Percentiles rank a stretch among this genome's conserved stretches.
Conservation (phyloP, 1,140 invertebrate species). For the Drosophila eugracilis region DNA sequence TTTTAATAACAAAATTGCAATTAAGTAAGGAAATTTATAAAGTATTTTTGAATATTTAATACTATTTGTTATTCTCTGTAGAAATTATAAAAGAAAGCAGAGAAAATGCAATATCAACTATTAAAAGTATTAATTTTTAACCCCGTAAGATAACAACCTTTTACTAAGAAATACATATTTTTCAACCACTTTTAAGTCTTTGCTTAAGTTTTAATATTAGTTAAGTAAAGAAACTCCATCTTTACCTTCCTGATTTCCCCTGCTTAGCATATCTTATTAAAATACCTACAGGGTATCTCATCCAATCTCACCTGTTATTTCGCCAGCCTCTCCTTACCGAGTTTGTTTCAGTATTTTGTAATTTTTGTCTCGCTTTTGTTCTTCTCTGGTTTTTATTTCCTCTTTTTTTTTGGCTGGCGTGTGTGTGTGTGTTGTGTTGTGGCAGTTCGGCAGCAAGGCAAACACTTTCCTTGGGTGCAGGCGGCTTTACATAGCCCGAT, state of each 20-base stretch:
- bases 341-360: conserved; percentile 46
- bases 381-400: conserved; percentile 23
- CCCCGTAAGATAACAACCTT: too few relatives aligned
- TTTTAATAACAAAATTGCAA: background rate
- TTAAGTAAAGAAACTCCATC: background rate
- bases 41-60: too few relatives aligned
- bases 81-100: too few relatives aligned
- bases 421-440: too few relatives aligned
- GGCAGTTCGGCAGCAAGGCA: conserved; percentile 37
- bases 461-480: conserved; percentile 60
- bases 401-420: background rate
- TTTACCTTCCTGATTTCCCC: background rate
- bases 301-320: conserved; percentile 29
- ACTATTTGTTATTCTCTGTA: too few relatives aligned
- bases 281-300: conserved; percentile 21
- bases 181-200: too few relatives aligned
- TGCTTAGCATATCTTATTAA: too few relatives aligned
- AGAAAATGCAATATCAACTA: too few relatives aligned
- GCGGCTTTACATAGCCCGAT: conserved; percentile 50
- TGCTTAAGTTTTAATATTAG: too few relatives aligned
- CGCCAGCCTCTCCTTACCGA: conserved; percentile 13
- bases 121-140: too few relatives aligned
- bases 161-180: too few relatives aligned
- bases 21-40: background rate
- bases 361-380: conserved; percentile 46